Evolutionary conservation across 1,140 invertebrate species (phyloP).

Genomic region (Rhopalosiphum padi): DNA sequence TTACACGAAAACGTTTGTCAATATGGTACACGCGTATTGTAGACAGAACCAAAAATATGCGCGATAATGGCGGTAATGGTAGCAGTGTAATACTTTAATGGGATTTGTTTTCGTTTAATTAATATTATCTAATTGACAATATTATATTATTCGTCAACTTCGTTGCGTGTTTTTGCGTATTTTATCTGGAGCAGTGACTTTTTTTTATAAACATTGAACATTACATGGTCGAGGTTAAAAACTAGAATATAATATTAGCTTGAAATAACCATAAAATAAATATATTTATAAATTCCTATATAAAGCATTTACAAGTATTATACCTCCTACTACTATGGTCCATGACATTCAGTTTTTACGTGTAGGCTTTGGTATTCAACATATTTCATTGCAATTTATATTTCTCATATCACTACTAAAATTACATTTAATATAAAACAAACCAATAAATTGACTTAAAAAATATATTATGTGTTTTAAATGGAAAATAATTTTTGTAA

Average conservation of each 20-base stretch:
- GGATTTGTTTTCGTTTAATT: not conserved
- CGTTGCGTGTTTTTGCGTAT: not conserved
- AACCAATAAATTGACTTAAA: not conserved
- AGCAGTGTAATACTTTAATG: not conserved
- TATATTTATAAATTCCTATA: not conserved
- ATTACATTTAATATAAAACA: not conserved
- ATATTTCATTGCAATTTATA: not conserved
- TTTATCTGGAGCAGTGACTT: not conserved
- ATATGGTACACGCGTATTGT: not conserved
- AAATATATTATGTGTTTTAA: not conserved
- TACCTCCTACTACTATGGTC: not conserved
- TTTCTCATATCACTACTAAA: not conserved
- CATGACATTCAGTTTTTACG: not conserved
- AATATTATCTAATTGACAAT: not conserved
- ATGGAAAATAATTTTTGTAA: not conserved
- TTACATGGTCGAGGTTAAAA: not conserved
- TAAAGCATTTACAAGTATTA: not conserved
- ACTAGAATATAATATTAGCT: not conserved
- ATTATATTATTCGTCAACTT: not conserved
- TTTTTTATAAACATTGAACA: constrained; percentile 12
- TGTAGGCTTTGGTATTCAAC: not conserved
- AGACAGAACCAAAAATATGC: not conserved
- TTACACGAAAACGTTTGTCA: not conserved
- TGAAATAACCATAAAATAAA: not conserved
- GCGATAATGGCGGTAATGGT: not conserved